Conservation (phyloP, 1,140 invertebrate genomes). For the Pogonomyrmex barbatus region DNA sequence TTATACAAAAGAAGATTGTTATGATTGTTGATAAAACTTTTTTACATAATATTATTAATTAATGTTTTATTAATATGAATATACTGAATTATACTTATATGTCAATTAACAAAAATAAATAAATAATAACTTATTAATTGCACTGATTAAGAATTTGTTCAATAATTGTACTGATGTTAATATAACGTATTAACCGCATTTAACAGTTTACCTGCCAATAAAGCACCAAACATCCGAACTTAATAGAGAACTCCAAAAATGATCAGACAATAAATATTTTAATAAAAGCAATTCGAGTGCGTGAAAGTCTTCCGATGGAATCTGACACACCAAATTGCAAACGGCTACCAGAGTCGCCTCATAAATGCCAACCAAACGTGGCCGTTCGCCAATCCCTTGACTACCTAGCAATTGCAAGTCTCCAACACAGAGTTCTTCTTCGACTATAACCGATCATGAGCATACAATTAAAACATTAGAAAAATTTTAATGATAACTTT, state of each 20-base stretch:
- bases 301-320: slow-evolving; percentile 72
- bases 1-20: neutral
- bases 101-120: neutral
- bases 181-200: neutral
- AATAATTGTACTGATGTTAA: slow-evolving; percentile 14
- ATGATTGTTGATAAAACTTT: neutral
- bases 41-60: slow-evolving; percentile 2
- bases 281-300: slow-evolving; percentile 76
- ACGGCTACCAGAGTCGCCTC: slow-evolving; percentile 77
- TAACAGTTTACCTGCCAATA: slow-evolving; percentile 76
- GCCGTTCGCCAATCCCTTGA: slow-evolving; percentile 55
- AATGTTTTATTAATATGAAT: slow-evolving; percentile 3
- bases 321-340: slow-evolving; percentile 75
- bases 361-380: slow-evolving; percentile 72
- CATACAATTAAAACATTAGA: neutral
- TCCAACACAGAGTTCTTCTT: slow-evolving; percentile 72
- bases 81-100: slow-evolving; percentile 5
- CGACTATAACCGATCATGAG: slow-evolving; percentile 54
- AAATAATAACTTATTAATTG: slow-evolving; percentile 13
- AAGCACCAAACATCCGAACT: slow-evolving; percentile 82
- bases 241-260: slow-evolving; percentile 79
- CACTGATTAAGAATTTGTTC: neutral
- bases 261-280: slow-evolving; percentile 78
- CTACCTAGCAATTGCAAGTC: slow-evolving; percentile 63
- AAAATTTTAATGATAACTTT: neutral